Conservation (phyloP, 2,888 invertebrate species). For the Choristoneura rosaceana region DNA sequence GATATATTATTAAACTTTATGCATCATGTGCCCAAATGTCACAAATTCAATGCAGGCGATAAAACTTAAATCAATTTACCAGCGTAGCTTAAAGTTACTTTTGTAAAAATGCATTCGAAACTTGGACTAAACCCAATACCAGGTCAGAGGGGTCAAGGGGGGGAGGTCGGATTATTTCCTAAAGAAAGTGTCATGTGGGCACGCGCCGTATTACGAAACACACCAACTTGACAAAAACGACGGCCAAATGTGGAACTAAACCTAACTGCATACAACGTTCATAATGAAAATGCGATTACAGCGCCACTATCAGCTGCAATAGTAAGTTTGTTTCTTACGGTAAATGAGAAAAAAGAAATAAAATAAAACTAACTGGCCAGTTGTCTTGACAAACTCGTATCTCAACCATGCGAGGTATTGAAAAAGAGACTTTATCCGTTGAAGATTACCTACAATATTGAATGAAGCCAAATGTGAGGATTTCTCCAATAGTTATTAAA, state of each 20-base stretch:
- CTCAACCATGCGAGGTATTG: background rate
- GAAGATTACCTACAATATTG: background rate
- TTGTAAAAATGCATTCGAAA: background rate
- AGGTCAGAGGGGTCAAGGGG: constrained; percentile 53
- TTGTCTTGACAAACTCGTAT: background rate
- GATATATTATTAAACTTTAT: no score
- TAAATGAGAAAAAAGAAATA: constrained; percentile 32
- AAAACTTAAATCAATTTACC: background rate
- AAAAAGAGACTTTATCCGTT: background rate
- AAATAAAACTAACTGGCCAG: constrained; percentile 11
- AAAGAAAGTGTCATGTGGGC: constrained; percentile 78
- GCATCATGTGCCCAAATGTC: no score
- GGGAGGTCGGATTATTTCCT: constrained; percentile 64
- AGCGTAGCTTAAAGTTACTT: no score
- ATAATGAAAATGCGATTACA: background rate
- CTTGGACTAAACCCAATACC: constrained; percentile 48
- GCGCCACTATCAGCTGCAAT: constrained; percentile 14
- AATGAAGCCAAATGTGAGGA: background rate
- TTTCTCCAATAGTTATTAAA: background rate
- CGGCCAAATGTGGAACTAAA: constrained; percentile 23
- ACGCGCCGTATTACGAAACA: constrained; percentile 66
- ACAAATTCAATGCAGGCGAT: background rate
- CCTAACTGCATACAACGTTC: background rate
- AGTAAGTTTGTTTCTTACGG: constrained; percentile 35
- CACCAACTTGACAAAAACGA: constrained; percentile 10